Evolutionary conservation across 2,797 vertebrate species (phyloP), one percentile per base, ranked within the genome.

Genomic region (Eupleurogrammus muticus): DNA sequence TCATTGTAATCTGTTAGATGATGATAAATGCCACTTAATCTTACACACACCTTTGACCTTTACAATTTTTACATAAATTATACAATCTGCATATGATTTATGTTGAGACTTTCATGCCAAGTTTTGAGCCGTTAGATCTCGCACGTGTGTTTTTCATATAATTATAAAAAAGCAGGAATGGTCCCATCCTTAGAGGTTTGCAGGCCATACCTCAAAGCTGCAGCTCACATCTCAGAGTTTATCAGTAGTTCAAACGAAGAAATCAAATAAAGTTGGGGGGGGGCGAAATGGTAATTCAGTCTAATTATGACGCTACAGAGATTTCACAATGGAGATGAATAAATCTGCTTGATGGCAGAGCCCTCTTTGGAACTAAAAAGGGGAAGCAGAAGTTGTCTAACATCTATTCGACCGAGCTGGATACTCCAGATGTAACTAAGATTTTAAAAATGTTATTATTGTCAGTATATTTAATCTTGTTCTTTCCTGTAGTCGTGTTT

Each of bases 381-480:
- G 9, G 51, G 20, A 44, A 44, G 1, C 46, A 46, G 40, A 13
- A 21, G 9, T 14, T 24, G 9, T 19, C 5, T 1, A 13, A 36
- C 24, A n/a, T 12, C 1, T 65, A 20, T 6, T n/a, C 28, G 3
- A 23, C 9, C 14, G 8, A 8, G 36, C 36, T 48, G n/a, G 14
- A 42, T 16, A 1, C 52, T 49, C 9, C 7, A 9, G 52, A 14
- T 46, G 11, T 47, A 61, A 32, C 38, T 4, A 35, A 63, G 40
- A n/a, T 73, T 73, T 68, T 12, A 5, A n/a, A 13, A 42, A 57
- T 2, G 53, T 35, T 20, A 5, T 1, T 57, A 34, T n/a, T 48
- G 54, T 21, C 35, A 35, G 17, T 42, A 46, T 47, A 70, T 44
- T 24, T 61, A 2, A 46, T 32, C 35, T 2, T 4, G 14, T 44